Base-by-base conservation (phyloP, 2,888 invertebrate species). In the Diaperis boleti region DNA sequence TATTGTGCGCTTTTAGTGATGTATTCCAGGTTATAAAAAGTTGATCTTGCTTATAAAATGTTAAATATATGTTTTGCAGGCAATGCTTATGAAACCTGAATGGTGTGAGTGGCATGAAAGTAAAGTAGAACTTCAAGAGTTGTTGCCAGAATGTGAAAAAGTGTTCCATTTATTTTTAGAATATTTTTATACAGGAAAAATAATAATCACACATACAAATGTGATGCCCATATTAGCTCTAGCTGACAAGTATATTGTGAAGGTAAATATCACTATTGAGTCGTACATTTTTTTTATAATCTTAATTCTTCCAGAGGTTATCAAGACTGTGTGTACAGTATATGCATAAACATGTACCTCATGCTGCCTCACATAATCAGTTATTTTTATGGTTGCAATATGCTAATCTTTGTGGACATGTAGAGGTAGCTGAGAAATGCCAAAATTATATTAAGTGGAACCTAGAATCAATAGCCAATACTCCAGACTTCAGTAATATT, bases 201-300 rank as follows among this genome's bases (percentile, higher is more conserved):
- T 97, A 70, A 87, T 89, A 73, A 91, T 97, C 75, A 92, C 92
- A 3, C 89, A 94, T 69, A 86, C 88, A 54, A 91, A 91, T 64
- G 96, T 95, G 45, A 87, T 96, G 82, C 94, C 96, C 3, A 89
- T 96, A 70, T 84, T 97, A 52, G 92, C 92, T 6, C 83, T 97
- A 59, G 96, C 95, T 33, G 97, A 97, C 81, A 97, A 97, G 82
- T 97, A 97, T 82, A 95, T 96, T 83, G 94, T 97, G 8, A 91
- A 89, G 85, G 91, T 90, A 79, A 13, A 33, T n/a, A n/a, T n/a
- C n/a, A n/a, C n/a, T n/a, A n/a, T n/a, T n/a, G n/a, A n/a, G n/a
- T n/a, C n/a, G n/a, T n/a, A n/a, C n/a, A n/a, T n/a, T n/a, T n/a
- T n/a, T n/a, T n/a, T n/a, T n/a, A n/a, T n/a, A n/a, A n/a, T n/a